Percentiles rank a stretch among this genome's conserved stretches.
Evolutionary conservation across 2,797 vertebrate species (phyloP).

Genomic region (Platyrinchus mystaceus): DNA sequence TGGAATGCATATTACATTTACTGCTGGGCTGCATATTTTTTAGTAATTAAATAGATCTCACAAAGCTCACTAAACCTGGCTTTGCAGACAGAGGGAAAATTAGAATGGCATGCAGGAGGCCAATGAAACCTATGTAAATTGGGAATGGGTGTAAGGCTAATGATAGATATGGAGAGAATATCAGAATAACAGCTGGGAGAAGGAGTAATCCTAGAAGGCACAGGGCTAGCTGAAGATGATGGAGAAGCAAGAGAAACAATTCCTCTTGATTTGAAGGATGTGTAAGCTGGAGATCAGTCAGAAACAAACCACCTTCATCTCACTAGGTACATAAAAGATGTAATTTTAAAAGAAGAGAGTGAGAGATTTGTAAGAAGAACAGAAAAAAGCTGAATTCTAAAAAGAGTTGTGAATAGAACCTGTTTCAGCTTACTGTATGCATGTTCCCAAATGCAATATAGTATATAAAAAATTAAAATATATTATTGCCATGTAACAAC

Average conservation of each 20-base stretch:
- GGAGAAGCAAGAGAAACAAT: neutral
- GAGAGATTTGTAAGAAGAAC: no score
- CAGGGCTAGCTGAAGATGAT: neutral
- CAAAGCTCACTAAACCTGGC: slow-evolving; percentile 10
- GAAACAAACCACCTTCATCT: neutral
- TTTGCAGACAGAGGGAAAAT: slow-evolving; percentile 36
- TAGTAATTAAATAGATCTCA: slow-evolving; percentile 6
- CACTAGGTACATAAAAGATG: neutral
- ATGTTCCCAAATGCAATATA: no score
- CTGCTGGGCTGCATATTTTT: slow-evolving; percentile 30
- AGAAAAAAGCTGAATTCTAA: no score
- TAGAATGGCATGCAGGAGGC: neutral
- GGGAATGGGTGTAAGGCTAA: neutral
- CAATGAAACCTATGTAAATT: neutral
- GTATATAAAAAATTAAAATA: neutral
- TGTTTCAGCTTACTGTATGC: no score
- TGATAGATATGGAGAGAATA: neutral
- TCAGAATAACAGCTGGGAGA: slow-evolving; percentile 5
- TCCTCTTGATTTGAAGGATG: neutral
- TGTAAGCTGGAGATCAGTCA: neutral
- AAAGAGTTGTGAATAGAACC: no score
- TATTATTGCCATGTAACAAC: neutral
- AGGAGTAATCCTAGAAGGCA: neutral
- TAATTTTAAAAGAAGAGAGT: neutral
- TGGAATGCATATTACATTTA: slow-evolving; percentile 48